Evolutionary conservation across 2,797 vertebrate genomes (phyloP), one percentile per base, ranked within the genome.

Genomic region (Arremon aurantiirostris): DNA sequence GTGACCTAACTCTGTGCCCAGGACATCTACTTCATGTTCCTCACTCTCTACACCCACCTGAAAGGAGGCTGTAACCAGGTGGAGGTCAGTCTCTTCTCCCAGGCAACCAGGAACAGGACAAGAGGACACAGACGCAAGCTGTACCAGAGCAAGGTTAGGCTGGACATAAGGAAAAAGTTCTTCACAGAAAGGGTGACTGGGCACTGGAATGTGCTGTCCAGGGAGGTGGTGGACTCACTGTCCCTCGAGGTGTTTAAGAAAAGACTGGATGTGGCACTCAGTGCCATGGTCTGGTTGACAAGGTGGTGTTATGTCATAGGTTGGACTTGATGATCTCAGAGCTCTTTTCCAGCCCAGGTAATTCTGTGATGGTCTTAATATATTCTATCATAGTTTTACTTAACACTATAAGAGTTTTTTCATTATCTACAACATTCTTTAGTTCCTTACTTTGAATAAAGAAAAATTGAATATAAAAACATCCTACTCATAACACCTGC

Each of bases 71-170:
- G 22, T 13, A 59, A 9, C 26, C 18, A 7, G 4, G 4, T 22
- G 14, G 22, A 35, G 3, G 12, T 64, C 0, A 0, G 37, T 44
- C 44, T 75, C 37, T 32, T 37, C 53, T 66, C 12, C 27, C 46
- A 57, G 22, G 9, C 15, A 75, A 44, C 12, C 12, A 37, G 18
- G 12, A 57, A 26, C 22, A 42, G 44, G 21, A 57, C 26, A 73
- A 49, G 26, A 57, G 17, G 27, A 35, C 26, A 30, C 4, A 59
- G 70, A 4, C 18, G 37, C 42, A 57, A 59, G 8, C 37, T 50
- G 32, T 23, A 50, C 44, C 19, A 50, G 27, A 22, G 53, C 18
- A 66, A 18, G 22, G 27, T 59, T 37, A n/a, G 44, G 8, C 4
- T 59, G n/a, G 32, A n/a, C 44, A 37, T 37, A 8, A 75, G 18